phyloP scores from a whole-genome alignment of 2,888 invertebrate genomes.

The Agonopterix alstromeriana region DNA sequence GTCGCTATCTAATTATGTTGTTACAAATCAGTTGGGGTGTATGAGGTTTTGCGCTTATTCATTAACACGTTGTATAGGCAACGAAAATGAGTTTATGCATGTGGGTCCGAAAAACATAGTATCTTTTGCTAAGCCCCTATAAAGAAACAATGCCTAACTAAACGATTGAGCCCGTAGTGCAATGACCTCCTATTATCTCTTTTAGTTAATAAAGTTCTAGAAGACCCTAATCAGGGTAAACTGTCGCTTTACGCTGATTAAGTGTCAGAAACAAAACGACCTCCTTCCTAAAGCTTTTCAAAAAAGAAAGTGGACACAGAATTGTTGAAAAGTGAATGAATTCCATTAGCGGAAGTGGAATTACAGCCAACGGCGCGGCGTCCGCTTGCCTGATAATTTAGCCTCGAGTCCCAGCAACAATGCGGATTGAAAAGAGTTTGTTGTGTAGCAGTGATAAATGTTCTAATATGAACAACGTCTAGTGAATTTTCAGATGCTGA shows the following conservation, averaged over 20 bases:
- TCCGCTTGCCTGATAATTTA: slow-evolving; percentile 38
- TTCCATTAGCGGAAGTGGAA: slow-evolving; percentile 53
- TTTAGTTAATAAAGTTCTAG: slow-evolving; percentile 3
- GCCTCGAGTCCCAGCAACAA: slow-evolving; percentile 10
- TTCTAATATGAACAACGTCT: too few relatives aligned
- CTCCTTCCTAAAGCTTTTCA: slow-evolving; percentile 28
- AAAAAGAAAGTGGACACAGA: slow-evolving; percentile 41
- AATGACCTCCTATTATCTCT: not conserved
- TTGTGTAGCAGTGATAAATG: too few relatives aligned
- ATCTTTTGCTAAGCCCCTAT: too few relatives aligned
- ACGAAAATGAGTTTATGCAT: too few relatives aligned
- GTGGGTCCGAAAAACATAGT: too few relatives aligned
- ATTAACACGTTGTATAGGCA: too few relatives aligned
- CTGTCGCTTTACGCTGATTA: slow-evolving; percentile 31
- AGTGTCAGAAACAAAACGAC: slow-evolving; percentile 43
- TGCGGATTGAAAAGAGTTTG: too few relatives aligned
- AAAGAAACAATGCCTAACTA: not conserved
- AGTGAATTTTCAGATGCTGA: too few relatives aligned
- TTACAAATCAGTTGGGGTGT: too few relatives aligned
- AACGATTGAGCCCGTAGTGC: not conserved
- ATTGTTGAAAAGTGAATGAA: slow-evolving; percentile 52
- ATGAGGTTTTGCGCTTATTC: too few relatives aligned
- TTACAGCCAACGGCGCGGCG: slow-evolving; percentile 26
- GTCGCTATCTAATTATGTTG: too few relatives aligned
- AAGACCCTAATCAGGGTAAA: slow-evolving; percentile 25